Base-by-base conservation (phyloP, 2,888 invertebrate genomes). In the Alsophila aescularia region DNA sequence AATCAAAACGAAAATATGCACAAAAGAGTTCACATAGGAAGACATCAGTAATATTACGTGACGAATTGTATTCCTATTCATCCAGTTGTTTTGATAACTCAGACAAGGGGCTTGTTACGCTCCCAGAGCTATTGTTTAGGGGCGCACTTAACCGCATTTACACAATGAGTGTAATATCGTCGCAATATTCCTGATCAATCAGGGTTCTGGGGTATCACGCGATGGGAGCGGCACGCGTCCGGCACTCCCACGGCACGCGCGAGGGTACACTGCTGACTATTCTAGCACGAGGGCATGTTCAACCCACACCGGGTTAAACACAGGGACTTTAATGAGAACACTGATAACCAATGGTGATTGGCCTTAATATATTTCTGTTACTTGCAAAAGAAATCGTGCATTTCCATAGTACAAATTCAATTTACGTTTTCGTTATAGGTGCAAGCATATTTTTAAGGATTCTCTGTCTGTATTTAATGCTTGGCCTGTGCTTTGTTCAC, bases 181-280 rank as follows among this genome's bases (percentile, higher is more conserved):
- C 66, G 73, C 69, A 82, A 81, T 83, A 82, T 81, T 76, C 77
- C 71, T 80, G 82, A 79, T 79, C 73, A 79, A 81, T 75, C 80
- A 70, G 83, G 79, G 81, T 40, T 74, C 79, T 69, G 83, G 79
- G 81, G 76, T 74, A 77, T 81, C 86, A 84, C 85, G 86, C 88
- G 87, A 88, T 91, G 92, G 89, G 90, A 92, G 87, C 84, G 87
- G 84, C 90, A 89, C 91, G 90, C 89, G 90, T 75, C 60, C 75
- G 85, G 83, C 89, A 90, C 90, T 90, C 92, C 91, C 92, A 92
- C 92, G 89, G 58, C 87, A 85, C 87, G 85, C 85, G 87, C 72
- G 66, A 62, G 77, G 24, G 79, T 72, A 69, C 64, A 49, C 55
- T 56, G 35, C 24, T 24, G 2, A 24, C 40, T 56, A 50, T 44